Conservation (phyloP, 1,140 invertebrate genomes). For the Nautilus pompilius region DNA sequence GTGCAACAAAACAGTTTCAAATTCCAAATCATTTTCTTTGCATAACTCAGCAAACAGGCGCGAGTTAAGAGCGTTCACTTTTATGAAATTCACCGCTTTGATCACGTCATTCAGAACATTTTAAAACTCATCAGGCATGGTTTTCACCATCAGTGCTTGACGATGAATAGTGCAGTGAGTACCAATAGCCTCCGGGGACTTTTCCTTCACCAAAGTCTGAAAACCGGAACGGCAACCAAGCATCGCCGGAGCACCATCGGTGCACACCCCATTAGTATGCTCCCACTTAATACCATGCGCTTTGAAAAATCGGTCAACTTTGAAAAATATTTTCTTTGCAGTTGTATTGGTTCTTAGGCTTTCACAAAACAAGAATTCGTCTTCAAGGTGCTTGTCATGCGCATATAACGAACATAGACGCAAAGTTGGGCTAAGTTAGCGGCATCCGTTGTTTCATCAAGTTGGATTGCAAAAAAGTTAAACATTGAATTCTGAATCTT, state of each 20-base stretch:
- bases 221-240: neutral
- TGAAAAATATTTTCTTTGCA: neutral
- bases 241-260: neutral
- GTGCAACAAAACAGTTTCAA: too few relatives aligned
- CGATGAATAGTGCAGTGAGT: neutral
- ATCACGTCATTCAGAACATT: too few relatives aligned
- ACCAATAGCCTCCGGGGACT: neutral
- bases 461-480: neutral
- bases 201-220: neutral
- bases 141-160: neutral
- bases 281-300: neutral
- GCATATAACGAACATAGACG: neutral
- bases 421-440: too few relatives aligned
- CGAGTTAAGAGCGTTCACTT: too few relatives aligned
- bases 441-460: neutral
- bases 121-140: too few relatives aligned
- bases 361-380: neutral
- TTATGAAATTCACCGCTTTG: too few relatives aligned
- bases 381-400: neutral
- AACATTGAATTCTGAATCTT: neutral
- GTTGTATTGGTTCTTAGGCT: neutral
- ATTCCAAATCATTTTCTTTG: too few relatives aligned
- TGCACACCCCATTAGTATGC: neutral
- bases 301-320: neutral
- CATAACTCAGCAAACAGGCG: too few relatives aligned